Base-by-base conservation (phyloP, 2,888 invertebrate genomes). In the Amblyteles armatorius region DNA sequence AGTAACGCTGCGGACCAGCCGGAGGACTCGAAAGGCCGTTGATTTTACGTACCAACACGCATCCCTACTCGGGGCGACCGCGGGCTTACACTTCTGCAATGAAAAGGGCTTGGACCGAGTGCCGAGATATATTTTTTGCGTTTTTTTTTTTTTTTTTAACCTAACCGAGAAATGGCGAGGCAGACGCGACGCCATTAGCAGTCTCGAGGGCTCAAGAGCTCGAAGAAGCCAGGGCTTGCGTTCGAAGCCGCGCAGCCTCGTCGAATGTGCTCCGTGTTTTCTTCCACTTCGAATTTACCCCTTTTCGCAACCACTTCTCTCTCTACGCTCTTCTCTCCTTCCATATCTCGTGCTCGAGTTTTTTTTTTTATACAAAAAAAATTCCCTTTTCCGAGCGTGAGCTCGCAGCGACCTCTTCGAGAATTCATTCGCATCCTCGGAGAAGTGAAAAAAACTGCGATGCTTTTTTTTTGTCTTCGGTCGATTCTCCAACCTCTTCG, bases 181-280 rank as follows among this genome's bases (percentile, higher is more conserved):
- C 36, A 84, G 81, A 84, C 78, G 69, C 72, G 81, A 84, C 69
- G 81, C 84, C 84, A 84, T 84, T 84, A 84, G 81, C 84, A 78
- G 84, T 84, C 81, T 81, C 73, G 63, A 82, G 84, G 68, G 78
- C 81, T 81, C 69, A 68, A 82, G 84, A 78, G 77, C 72, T 76
- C 52, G 36, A 40, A 55, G 29, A 55, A 55, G 29, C 63, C 79
- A 55, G 55, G 44, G 36, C 52, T 78, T 65, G 72, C 72, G 52
- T 50, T 60, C 79, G 33, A 71, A 63, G 50, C 74, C 69, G 57
- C 11, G 65, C 29, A 68, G 71, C 80, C 22, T 55, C 79, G 65
- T 65, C 52, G 60, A 68, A 82, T 77, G 69, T 77, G 50, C 33
- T 36, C 22, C 22, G 57, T 22, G 9, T 57, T 57, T 57, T 57